phyloP scores from a whole-genome alignment of 92 coral and sea anemone genomes.

The Phenganax marumi region DNA sequence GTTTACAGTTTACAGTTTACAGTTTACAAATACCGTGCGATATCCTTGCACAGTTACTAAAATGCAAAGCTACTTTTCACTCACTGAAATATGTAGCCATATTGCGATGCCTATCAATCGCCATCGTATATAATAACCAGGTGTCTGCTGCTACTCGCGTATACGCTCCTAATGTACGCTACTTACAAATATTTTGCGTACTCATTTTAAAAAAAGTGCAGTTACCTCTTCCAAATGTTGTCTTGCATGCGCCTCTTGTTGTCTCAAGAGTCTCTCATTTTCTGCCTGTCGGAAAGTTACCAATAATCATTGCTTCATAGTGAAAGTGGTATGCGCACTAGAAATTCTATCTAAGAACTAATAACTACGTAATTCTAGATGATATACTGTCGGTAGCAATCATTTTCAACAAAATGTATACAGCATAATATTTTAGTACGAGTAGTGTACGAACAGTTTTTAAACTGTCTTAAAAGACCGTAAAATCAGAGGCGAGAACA shows the following conservation, averaged over 20 bases:
- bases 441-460: background rate
- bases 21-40: background rate
- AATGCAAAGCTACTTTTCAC: too few relatives aligned
- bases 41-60: background rate
- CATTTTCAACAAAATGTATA: too few relatives aligned
- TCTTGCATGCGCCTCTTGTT: conserved; percentile 26
- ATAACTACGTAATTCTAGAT: background rate
- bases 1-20: too few relatives aligned
- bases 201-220: background rate
- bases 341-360: background rate
- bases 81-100: too few relatives aligned
- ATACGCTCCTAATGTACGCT: background rate
- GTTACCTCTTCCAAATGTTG: conserved; percentile 37
- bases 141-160: too few relatives aligned
- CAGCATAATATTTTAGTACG: too few relatives aligned
- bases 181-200: background rate
- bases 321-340: background rate
- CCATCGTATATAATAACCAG: too few relatives aligned
- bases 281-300: conserved; percentile 8
- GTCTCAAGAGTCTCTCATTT: conserved; percentile 28
- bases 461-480: too few relatives aligned
- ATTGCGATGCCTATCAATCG: too few relatives aligned
- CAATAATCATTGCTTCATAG: background rate
- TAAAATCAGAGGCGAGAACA: background rate
- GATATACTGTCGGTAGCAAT: too few relatives aligned